phyloP scores from a whole-genome alignment of 2,113 vertebrate genomes.

The Callospermophilus lateralis region DNA sequence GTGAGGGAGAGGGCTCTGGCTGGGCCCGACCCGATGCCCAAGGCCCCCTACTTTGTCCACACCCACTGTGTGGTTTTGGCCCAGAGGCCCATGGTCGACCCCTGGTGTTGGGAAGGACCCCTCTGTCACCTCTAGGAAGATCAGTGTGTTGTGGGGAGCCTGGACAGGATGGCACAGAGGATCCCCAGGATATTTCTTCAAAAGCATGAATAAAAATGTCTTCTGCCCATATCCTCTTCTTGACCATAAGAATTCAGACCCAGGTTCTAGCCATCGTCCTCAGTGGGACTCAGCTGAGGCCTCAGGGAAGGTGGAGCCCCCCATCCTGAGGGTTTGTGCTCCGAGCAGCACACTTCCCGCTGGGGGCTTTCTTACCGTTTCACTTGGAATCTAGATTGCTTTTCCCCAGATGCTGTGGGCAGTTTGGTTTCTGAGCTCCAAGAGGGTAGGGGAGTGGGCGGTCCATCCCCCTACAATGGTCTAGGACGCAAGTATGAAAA shows the following conservation, averaged over 20 bases:
- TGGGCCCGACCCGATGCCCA: too few species aligned
- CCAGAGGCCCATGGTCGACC: too few species aligned
- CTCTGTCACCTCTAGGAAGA: background rate
- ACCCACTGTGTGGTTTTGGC: background rate
- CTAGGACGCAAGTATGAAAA: background rate
- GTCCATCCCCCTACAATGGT: constrained; percentile 9
- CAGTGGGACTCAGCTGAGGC: too few species aligned
- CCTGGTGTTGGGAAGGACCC: background rate
- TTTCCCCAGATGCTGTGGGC: background rate
- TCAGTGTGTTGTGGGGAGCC: background rate
- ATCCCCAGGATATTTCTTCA: background rate
- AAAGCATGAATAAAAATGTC: background rate
- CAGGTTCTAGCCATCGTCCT: fast-evolving
- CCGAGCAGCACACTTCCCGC: too few species aligned
- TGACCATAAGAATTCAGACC: background rate
- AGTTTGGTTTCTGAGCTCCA: constrained; percentile 53
- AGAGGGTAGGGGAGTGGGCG: constrained; percentile 51
- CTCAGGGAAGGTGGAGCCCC: too few species aligned
- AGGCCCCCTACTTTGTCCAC: background rate
- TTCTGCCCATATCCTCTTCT: fast-evolving
- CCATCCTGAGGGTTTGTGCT: too few species aligned
- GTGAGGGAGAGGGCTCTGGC: too few species aligned
- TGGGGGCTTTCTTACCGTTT: background rate
- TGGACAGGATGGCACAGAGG: background rate
- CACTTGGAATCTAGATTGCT: background rate